A percentile compares a stretch with the other conserved stretches of the same genome.
Conservation (phyloP, 2,888 invertebrate genomes). For the Polyploca ridens region DNA sequence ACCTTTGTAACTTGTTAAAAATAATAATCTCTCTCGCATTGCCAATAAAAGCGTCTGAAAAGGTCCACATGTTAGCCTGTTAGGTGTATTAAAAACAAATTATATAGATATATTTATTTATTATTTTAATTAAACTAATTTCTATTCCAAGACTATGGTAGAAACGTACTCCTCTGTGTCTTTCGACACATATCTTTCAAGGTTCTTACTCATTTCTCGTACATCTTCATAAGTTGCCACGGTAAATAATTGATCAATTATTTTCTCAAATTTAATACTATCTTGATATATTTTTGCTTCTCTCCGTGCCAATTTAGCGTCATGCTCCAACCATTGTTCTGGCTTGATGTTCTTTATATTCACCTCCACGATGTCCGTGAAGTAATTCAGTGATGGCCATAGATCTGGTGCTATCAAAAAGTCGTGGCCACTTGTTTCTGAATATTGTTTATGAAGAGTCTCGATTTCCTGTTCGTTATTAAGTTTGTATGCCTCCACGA, state of each 20-base stretch:
- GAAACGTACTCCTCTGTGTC: neutral
- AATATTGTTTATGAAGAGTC: slow-evolving; percentile 12
- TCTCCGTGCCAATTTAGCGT: neutral
- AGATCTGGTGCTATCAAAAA: slow-evolving; percentile 2
- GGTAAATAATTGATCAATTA: slow-evolving; percentile 10
- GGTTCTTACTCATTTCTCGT: neutral
- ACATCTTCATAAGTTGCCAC: slow-evolving; percentile 4
- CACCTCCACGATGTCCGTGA: slow-evolving; percentile 9
- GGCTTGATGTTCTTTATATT: neutral
- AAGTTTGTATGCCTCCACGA: slow-evolving; percentile 24
- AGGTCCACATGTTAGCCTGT: too few relatives aligned
- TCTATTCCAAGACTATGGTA: neutral
- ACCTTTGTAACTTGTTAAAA: too few relatives aligned
- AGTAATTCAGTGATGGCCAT: slow-evolving; percentile 19
- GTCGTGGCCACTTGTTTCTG: slow-evolving; percentile 23
- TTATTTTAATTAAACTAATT: too few relatives aligned
- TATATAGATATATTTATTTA: too few relatives aligned
- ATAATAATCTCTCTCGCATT: too few relatives aligned
- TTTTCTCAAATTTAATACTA: slow-evolving; percentile 14
- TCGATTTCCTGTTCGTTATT: neutral
- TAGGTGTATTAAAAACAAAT: too few relatives aligned
- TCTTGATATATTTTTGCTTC: slow-evolving; percentile 14
- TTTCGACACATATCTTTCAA: neutral
- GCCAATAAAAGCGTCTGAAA: too few relatives aligned
- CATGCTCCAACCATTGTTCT: slow-evolving; percentile 6